Evolutionary conservation across 2,797 vertebrate species (phyloP).

Genomic region (Enteromius paludinosus): DNA sequence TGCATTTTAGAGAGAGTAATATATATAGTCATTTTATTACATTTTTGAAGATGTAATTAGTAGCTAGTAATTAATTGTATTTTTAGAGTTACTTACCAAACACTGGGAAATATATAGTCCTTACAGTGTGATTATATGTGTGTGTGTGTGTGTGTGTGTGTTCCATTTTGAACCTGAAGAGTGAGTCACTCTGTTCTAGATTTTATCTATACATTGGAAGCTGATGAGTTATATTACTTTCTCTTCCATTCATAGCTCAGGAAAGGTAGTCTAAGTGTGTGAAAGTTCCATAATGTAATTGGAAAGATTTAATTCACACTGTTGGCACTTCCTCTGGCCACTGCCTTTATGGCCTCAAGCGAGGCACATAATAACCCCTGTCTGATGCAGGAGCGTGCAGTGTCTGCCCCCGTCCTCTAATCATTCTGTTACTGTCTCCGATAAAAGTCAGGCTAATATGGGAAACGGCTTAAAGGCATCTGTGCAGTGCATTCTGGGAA

Average conservation of each 20-base stretch:
- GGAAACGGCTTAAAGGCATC: constrained; percentile 5
- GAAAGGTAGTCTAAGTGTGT: background rate
- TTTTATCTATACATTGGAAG: constrained; percentile 16
- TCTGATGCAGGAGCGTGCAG: background rate
- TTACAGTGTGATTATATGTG: too few relatives aligned
- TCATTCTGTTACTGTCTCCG: constrained; percentile 6
- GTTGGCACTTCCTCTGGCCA: constrained; percentile 18
- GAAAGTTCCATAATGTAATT: constrained; percentile 23
- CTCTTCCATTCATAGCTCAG: constrained; percentile 6
- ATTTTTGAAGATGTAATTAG: background rate
- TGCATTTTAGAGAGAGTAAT: background rate
- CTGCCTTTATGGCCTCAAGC: constrained; percentile 16
- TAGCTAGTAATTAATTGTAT: background rate
- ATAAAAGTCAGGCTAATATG: constrained; percentile 19
- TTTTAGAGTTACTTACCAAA: background rate
- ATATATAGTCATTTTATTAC: background rate
- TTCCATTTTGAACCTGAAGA: background rate
- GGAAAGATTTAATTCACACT: constrained; percentile 48
- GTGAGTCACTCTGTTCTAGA: background rate
- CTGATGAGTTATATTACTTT: constrained; percentile 27
- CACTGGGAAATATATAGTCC: background rate
- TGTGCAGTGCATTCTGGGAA: constrained; percentile 25
- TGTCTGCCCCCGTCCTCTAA: constrained; percentile 22
- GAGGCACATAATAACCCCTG: constrained; percentile 35
- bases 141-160: too few relatives aligned